Conservation (phyloP, 2,113 vertebrate genomes). For the Grantiella picta region DNA sequence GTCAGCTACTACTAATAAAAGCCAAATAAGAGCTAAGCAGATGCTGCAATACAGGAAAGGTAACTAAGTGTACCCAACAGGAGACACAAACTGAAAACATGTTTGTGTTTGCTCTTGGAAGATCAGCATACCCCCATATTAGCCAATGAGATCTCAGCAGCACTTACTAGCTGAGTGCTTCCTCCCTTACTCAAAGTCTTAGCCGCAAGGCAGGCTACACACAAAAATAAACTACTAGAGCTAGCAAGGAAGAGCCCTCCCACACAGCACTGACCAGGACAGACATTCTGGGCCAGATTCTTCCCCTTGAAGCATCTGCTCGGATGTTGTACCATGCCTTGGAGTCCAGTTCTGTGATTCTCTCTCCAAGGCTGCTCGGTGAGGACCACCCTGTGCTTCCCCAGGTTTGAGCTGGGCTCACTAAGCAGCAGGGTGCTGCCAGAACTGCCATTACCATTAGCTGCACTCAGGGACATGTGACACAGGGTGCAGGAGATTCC, state of each 20-base stretch:
- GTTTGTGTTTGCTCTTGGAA: constrained; percentile 10
- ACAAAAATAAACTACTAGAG: neutral
- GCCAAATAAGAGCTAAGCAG: neutral
- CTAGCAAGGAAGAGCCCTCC: neutral
- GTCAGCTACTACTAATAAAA: neutral
- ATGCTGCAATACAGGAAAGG: constrained; percentile 50
- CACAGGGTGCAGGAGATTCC: neutral
- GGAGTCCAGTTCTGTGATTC: neutral
- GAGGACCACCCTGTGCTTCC: neutral
- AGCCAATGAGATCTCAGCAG: neutral
- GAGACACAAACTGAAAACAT: neutral
- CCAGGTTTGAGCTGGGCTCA: neutral
- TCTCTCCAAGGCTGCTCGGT: neutral
- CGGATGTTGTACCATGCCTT: neutral
- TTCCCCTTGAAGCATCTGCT: neutral
- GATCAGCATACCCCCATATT: neutral
- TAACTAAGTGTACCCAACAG: neutral
- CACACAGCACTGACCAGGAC: neutral
- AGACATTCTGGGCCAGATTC: neutral
- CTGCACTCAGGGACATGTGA: neutral
- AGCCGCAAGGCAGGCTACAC: neutral
- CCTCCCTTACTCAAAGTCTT: neutral
- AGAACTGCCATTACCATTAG: neutral
- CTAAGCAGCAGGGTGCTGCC: neutral
- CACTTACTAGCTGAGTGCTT: neutral